These are phyloP conservation scores for Lichenostomus cassidix DNA, from an alignment of 2,113 vertebrate species.

Conservation along the genomic window DNA sequence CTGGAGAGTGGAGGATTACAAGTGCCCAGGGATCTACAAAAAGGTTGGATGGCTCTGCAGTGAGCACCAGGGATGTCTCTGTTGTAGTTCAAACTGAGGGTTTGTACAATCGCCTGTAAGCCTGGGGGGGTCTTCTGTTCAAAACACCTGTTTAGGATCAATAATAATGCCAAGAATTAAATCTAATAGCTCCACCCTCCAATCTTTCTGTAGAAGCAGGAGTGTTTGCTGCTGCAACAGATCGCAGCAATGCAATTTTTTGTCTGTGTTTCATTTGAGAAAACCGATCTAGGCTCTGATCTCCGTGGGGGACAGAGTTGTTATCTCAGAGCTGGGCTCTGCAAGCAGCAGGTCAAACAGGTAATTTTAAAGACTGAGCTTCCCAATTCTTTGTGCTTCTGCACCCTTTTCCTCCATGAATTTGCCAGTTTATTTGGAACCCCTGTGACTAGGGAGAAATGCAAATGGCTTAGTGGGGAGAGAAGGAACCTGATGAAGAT, in stretches of 20 bases:
- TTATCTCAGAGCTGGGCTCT: background rate
- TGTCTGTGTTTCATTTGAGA: conserved; percentile 8
- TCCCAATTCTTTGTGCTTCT: background rate
- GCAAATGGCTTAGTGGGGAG: background rate
- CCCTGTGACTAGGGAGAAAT: rapidly evolving
- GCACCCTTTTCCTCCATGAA: background rate
- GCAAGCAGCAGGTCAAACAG: conserved; percentile 38
- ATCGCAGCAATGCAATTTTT: background rate
- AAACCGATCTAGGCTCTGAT: background rate
- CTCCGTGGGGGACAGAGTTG: background rate
- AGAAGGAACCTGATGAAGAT: background rate
- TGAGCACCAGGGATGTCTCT: background rate
- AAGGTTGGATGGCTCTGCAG: conserved; percentile 52
- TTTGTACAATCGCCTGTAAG: background rate
- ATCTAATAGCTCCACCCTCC: background rate
- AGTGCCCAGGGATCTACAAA: conserved; percentile 60
- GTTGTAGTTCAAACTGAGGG: background rate
- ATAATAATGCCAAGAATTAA: conserved; percentile 40
- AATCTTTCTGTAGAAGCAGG: background rate
- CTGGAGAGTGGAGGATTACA: conserved; percentile 56
- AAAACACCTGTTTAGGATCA: conserved; percentile 38
- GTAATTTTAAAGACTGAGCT: conserved; percentile 25
- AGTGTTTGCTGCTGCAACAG: background rate
- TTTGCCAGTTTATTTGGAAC: background rate
- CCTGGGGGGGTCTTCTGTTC: background rate